Percentiles rank a stretch among this genome's conserved stretches.
Conservation (phyloP, 2,888 invertebrate species). For the Drosophila austrosaltans region DNA sequence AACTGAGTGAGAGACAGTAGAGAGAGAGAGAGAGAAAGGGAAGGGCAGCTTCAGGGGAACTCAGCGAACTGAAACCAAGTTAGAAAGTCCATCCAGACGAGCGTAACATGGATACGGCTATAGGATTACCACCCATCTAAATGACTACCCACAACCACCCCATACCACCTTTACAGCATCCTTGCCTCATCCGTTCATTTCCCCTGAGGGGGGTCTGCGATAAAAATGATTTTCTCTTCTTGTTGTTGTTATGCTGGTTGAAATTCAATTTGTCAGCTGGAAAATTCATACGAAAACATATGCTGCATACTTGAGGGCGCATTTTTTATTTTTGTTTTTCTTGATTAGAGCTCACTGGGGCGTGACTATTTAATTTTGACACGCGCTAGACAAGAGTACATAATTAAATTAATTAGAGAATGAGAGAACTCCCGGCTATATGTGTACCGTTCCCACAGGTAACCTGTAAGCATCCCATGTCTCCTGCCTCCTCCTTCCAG, state of each 20-base stretch:
- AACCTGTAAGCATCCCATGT: constrained; percentile 33
- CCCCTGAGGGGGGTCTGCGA: constrained; percentile 22
- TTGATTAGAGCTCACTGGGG: constrained; percentile 68
- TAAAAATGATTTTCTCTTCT: constrained; percentile 60
- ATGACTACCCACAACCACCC: constrained; percentile 23
- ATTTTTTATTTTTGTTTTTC: constrained; percentile 51
- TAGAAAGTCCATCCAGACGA: constrained; percentile 70
- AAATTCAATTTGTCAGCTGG: constrained; percentile 76
- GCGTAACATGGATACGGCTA: constrained; percentile 66
- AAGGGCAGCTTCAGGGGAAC: constrained; percentile 7
- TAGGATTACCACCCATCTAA: constrained; percentile 58
- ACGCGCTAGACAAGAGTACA: constrained; percentile 73
- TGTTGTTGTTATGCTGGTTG: constrained; percentile 59
- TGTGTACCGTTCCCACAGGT: constrained; percentile 68
- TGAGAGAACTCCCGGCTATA: background rate
- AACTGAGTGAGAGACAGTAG: background rate
- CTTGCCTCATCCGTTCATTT: constrained; percentile 9
- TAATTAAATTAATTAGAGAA: constrained; percentile 80
- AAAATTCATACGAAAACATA: constrained; percentile 30
- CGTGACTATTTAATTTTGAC: constrained; percentile 77
- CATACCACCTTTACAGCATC: constrained; percentile 36
- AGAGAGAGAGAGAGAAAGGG: constrained; percentile 18
- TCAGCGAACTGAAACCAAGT: constrained; percentile 51
- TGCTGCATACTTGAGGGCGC: constrained; percentile 60
- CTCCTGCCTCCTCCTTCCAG: constrained; percentile 23